Evolutionary conservation across 2,113 vertebrate species (phyloP).

Genomic region (Crotalus viridis): DNA sequence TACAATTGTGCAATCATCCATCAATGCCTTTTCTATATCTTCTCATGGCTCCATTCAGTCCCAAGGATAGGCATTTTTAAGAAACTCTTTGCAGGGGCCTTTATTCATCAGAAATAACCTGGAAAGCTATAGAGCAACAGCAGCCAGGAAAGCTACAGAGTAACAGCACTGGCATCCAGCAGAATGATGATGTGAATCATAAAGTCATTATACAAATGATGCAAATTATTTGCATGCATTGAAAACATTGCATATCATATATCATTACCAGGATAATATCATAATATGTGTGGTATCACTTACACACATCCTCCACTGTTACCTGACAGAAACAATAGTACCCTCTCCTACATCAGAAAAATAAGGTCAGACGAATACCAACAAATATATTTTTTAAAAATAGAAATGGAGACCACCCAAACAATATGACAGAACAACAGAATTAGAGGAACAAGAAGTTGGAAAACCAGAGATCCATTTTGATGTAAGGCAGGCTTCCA

Average conservation of each 20-base stretch:
- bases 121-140: not conserved
- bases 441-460: not conserved
- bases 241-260: not conserved
- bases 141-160: not conserved
- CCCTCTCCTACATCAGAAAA: not conserved
- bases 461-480: not conserved
- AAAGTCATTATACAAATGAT: not conserved
- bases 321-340: not conserved
- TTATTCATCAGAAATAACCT: not conserved
- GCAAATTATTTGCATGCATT: not conserved
- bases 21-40: not conserved
- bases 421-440: not conserved
- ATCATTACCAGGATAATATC: not conserved
- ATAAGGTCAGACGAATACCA: not conserved
- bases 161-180: not conserved
- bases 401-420: not conserved
- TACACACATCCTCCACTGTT: not conserved
- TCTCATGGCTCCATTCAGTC: not conserved
- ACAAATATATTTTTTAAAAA: not conserved
- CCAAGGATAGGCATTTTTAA: not conserved
- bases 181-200: not conserved
- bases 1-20: not conserved
- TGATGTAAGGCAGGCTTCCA: not conserved
- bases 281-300: not conserved
- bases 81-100: not conserved